Percentiles rank a stretch among this genome's conserved stretches.
Conservation (phyloP, 2,888 invertebrate species). For the Choristoneura rosaceana region DNA sequence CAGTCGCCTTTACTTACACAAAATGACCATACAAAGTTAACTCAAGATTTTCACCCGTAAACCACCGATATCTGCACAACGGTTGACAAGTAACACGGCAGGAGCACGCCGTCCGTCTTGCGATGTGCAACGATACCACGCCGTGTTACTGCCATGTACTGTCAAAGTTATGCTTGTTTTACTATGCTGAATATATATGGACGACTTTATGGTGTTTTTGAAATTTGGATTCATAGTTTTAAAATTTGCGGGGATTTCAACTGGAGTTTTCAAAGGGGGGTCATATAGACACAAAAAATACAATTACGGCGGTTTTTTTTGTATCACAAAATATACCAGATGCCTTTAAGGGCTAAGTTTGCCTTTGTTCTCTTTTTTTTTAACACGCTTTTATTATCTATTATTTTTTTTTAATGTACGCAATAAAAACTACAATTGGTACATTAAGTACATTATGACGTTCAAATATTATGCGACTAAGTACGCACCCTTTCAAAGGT, state of each 20-base stretch:
- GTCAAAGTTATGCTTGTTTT: slow-evolving; percentile 12
- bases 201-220: not conserved
- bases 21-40: not conserved
- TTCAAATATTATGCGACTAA: too few species aligned
- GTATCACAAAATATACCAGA: too few species aligned
- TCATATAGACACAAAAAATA: too few species aligned
- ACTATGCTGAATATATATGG: not conserved
- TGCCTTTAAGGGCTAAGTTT: too few species aligned
- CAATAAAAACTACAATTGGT: too few species aligned
- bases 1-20: not conserved
- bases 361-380: too few species aligned
- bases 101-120: slow-evolving; percentile 11
- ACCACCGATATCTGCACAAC: slow-evolving; percentile 2
- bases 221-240: not conserved
- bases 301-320: too few species aligned
- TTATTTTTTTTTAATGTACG: too few species aligned
- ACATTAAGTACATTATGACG: too few species aligned
- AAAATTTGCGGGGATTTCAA: not conserved
- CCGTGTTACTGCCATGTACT: not conserved
- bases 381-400: too few species aligned
- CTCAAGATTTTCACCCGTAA: slow-evolving; percentile 1
- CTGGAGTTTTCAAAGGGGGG: not conserved
- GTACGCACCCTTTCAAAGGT: too few species aligned
- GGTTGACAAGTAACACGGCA: slow-evolving; percentile 9
- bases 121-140: not conserved